Percentiles rank a stretch among this genome's conserved stretches.
Conservation (phyloP, 2,797 vertebrate species). For the Danio albolineatus region DNA sequence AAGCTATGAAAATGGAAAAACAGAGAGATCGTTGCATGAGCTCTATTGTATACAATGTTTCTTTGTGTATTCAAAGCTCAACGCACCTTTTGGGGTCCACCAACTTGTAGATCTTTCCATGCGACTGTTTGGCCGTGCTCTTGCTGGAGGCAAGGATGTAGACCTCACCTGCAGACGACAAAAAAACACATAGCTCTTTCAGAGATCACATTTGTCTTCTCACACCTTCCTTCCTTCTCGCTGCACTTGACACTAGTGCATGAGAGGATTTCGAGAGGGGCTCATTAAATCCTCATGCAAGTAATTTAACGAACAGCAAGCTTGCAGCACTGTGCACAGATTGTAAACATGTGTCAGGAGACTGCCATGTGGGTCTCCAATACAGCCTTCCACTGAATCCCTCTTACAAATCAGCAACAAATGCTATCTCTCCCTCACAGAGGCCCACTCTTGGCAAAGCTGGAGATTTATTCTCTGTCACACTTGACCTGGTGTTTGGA, state of each 20-base stretch:
- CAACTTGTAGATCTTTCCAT: conserved; percentile 97
- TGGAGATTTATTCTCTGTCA: conserved; percentile 28
- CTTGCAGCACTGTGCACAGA: conserved; percentile 76
- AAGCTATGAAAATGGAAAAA: conserved; percentile 28
- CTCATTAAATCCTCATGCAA: conserved; percentile 74
- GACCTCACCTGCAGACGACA: conserved; percentile 87
- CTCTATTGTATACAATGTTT: conserved; percentile 35
- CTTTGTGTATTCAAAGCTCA: conserved; percentile 53
- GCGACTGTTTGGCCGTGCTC: conserved; percentile 88
- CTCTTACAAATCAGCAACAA: conserved; percentile 49
- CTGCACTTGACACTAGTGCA: conserved; percentile 66
- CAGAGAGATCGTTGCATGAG: conserved; percentile 36
- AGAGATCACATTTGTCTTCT: background rate
- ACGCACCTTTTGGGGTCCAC: conserved; percentile 95
- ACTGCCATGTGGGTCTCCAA: conserved; percentile 66
- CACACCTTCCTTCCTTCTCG: conserved; percentile 41
- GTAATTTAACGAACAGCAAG: conserved; percentile 79
- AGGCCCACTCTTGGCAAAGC: conserved; percentile 34
- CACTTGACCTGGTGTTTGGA: conserved; percentile 47
- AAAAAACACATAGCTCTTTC: conserved; percentile 15
- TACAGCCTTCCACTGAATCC: conserved; percentile 58
- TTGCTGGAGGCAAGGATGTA: conserved; percentile 97
- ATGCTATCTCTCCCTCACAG: conserved; percentile 51
- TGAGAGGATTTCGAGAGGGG: conserved; percentile 67
- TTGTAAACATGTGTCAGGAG: conserved; percentile 79